These are phyloP conservation scores for Amphiprion percula DNA, from an alignment of 2,113 vertebrate genomes.

Conservation along the genomic window DNA sequence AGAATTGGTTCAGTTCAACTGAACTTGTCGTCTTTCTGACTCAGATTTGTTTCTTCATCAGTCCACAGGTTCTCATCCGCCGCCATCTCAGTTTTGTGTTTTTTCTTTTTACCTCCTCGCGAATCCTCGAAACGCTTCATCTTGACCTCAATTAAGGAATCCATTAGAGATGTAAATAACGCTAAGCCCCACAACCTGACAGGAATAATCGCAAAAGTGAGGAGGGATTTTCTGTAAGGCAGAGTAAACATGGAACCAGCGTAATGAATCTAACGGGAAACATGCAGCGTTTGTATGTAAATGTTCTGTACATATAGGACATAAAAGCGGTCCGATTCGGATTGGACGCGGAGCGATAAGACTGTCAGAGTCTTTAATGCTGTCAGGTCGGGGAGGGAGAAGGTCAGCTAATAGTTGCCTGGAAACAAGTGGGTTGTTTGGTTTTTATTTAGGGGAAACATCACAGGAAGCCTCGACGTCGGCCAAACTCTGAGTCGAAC, in stretches of 20 bases:
- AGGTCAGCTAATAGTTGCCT: neutral
- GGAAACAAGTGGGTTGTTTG: slow-evolving; percentile 9
- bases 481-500: neutral
- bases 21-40: no score
- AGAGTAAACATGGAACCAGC: slow-evolving; percentile 59
- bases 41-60: no score
- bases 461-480: slow-evolving; percentile 1
- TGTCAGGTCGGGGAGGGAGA: no score
- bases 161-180: slow-evolving; percentile 79
- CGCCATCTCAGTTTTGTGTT: no score
- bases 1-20: no score
- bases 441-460: slow-evolving; percentile 31
- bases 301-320: no score
- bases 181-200: slow-evolving; percentile 62
- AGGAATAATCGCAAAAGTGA: slow-evolving; percentile 64
- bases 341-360: no score
- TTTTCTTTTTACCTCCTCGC: neutral
- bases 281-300: no score
- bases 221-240: slow-evolving; percentile 63
- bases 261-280: slow-evolving; percentile 28
- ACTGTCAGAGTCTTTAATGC: no score
- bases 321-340: no score
- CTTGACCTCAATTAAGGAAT: slow-evolving; percentile 80
- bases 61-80: no score
- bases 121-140: slow-evolving; percentile 33